Percentiles rank a stretch among this genome's conserved stretches.
Conservation (phyloP, 2,888 invertebrate genomes). For the Phyllotreta striolata region DNA sequence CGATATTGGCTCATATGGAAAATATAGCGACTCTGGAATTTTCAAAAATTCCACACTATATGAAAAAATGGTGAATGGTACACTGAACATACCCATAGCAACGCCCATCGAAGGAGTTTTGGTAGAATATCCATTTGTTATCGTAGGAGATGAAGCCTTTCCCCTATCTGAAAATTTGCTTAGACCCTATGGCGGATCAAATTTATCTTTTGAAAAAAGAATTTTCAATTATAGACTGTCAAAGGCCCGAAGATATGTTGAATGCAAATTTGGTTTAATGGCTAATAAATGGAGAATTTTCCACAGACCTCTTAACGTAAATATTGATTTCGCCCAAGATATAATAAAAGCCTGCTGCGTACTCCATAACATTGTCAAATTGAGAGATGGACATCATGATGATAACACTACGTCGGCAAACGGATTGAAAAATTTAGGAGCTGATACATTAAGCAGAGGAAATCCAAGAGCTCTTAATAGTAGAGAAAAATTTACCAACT, state of each 20-base stretch:
- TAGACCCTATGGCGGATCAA: no score
- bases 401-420: constrained; percentile 26
- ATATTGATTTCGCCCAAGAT: constrained; percentile 30
- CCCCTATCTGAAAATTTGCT: constrained; percentile 32
- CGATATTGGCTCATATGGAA: constrained; percentile 30
- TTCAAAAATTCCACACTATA: constrained; percentile 26
- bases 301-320: constrained; percentile 18
- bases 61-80: constrained; percentile 26
- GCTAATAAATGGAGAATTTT: constrained; percentile 27
- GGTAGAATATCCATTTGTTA: constrained; percentile 28
- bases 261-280: no score
- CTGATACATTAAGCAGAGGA: constrained; percentile 24
- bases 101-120: constrained; percentile 8
- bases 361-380: no score
- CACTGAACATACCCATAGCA: constrained; percentile 23
- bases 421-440: constrained; percentile 18
- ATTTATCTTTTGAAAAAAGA: no score
- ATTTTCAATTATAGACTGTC: no score
- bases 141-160: constrained; percentile 33
- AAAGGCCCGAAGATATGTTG: constrained; percentile 25
- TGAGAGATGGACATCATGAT: no score
- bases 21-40: constrained; percentile 29
- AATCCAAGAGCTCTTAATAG: constrained; percentile 2
- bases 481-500: constrained; percentile 14
- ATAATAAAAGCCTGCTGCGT: no score